These are phyloP conservation scores for Eurytoma californica DNA, from an alignment of 2,888 invertebrate genomes.

Conservation along the genomic window DNA sequence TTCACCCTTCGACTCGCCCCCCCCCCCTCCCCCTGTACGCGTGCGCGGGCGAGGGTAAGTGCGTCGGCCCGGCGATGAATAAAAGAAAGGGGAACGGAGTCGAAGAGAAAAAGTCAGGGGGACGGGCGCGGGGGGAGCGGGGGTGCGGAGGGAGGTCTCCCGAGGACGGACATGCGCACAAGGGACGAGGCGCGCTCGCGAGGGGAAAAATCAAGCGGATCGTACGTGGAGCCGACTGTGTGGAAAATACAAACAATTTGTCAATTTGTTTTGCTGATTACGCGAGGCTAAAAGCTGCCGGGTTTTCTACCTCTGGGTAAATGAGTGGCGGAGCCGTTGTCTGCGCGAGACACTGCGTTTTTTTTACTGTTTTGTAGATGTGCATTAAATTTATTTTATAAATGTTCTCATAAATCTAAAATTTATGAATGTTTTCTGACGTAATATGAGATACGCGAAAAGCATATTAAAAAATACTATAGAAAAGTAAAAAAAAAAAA, in stretches of 20 bases:
- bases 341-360: too few species aligned
- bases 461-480: too few species aligned
- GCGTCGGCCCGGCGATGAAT: slow-evolving; percentile 50
- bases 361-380: too few species aligned
- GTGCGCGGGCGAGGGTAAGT: slow-evolving; percentile 55
- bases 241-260: slow-evolving; percentile 56
- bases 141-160: background rate
- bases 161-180: slow-evolving; percentile 6
- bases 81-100: slow-evolving; percentile 58
- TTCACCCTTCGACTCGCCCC: too few species aligned
- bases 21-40: slow-evolving; percentile 13
- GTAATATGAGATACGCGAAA: too few species aligned
- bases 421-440: background rate
- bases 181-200: too few species aligned
- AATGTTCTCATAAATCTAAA: background rate
- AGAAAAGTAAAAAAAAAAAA: too few species aligned
- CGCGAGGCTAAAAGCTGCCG: background rate
- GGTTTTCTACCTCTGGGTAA: background rate
- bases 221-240: slow-evolving; percentile 35
- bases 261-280: slow-evolving; percentile 52
- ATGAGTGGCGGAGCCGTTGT: too few species aligned
- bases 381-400: background rate
- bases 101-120: slow-evolving; percentile 62
- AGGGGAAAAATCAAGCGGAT: slow-evolving; percentile 22
- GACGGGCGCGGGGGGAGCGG: slow-evolving; percentile 56